These are phyloP conservation scores for Lipophrys pholis DNA, from an alignment of 2,113 vertebrate genomes.

Conservation along the genomic window DNA sequence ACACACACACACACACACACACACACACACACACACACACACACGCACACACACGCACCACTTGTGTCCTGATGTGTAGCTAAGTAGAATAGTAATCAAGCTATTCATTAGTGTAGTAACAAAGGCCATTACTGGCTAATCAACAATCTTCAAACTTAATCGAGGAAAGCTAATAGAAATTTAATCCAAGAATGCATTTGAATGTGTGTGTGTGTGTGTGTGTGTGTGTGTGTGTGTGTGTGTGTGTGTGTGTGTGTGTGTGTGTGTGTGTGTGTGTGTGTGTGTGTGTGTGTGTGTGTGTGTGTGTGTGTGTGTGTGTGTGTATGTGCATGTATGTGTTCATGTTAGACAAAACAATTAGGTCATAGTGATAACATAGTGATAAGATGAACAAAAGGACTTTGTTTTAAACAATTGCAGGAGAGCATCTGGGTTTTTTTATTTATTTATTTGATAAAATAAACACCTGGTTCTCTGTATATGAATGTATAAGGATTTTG, in stretches of 20 bases:
- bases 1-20: slow-evolving; percentile 15
- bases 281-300: slow-evolving; percentile 42
- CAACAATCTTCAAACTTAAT: slow-evolving; percentile 88
- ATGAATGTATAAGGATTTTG: no score
- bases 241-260: background rate
- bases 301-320: slow-evolving; percentile 37
- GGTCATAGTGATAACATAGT: slow-evolving; percentile 9
- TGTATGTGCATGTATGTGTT: slow-evolving; percentile 34
- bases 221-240: slow-evolving; percentile 34
- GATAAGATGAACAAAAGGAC: slow-evolving; percentile 60
- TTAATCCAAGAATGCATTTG: slow-evolving; percentile 80
- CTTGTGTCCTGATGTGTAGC: slow-evolving; percentile 64
- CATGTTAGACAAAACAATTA: slow-evolving; percentile 68
- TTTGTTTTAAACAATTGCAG: slow-evolving; percentile 57
- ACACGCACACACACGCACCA: slow-evolving; percentile 19
- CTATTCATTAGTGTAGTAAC: slow-evolving; percentile 83
- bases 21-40: slow-evolving; percentile 9
- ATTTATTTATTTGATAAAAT: no score
- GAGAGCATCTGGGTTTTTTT: slow-evolving; percentile 13
- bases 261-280: slow-evolving; percentile 40
- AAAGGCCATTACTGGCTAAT: slow-evolving; percentile 89
- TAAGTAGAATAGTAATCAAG: slow-evolving; percentile 87
- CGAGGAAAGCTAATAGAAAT: slow-evolving; percentile 83
- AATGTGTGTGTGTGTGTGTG: slow-evolving; percentile 61
- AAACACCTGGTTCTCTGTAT: no score